Conservation (phyloP, 2,888 invertebrate genomes). For the Drosophila subquinaria region DNA sequence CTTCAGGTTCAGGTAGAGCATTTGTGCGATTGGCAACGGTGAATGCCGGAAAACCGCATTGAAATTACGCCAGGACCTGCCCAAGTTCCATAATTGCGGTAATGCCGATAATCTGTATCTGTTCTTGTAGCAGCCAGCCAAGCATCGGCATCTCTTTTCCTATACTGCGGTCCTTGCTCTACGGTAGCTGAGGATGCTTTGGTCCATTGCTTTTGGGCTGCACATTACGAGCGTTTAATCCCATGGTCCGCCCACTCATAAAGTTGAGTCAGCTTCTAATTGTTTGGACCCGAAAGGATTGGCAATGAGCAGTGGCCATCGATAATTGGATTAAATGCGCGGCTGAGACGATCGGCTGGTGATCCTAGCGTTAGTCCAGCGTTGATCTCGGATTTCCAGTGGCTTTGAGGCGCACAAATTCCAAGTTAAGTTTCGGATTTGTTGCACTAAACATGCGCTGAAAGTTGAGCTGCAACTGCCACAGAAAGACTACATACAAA, state of each 20-base stretch:
- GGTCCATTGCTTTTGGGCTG: slow-evolving; percentile 24
- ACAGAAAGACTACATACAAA: slow-evolving; percentile 3
- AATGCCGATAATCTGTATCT: slow-evolving; percentile 81
- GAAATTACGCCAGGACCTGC: slow-evolving; percentile 78
- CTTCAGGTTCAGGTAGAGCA: slow-evolving; percentile 37
- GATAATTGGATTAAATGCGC: slow-evolving; percentile 77
- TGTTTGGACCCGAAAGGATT: slow-evolving; percentile 61
- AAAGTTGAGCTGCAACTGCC: background rate
- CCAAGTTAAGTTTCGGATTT: slow-evolving; percentile 71
- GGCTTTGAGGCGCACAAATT: slow-evolving; percentile 66
- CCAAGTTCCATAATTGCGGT: slow-evolving; percentile 81
- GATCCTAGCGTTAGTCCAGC: slow-evolving; percentile 55
- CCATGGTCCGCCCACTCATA: slow-evolving; percentile 61
- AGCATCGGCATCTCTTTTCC: background rate
- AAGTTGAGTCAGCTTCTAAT: slow-evolving; percentile 69
- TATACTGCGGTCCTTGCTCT: background rate
- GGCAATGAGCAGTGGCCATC: slow-evolving; percentile 39
- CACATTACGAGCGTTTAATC: slow-evolving; percentile 57
- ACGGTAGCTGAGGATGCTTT: slow-evolving; percentile 35
- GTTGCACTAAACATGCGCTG: slow-evolving; percentile 43
- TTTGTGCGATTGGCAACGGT: slow-evolving; percentile 65
- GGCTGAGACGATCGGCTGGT: slow-evolving; percentile 29
- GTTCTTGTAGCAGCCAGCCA: slow-evolving; percentile 47
- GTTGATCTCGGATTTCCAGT: slow-evolving; percentile 68
- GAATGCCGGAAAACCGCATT: slow-evolving; percentile 74